Evolutionary conservation across 2,797 vertebrate genomes (phyloP).

Genomic region (Crenuchus spilurus): DNA sequence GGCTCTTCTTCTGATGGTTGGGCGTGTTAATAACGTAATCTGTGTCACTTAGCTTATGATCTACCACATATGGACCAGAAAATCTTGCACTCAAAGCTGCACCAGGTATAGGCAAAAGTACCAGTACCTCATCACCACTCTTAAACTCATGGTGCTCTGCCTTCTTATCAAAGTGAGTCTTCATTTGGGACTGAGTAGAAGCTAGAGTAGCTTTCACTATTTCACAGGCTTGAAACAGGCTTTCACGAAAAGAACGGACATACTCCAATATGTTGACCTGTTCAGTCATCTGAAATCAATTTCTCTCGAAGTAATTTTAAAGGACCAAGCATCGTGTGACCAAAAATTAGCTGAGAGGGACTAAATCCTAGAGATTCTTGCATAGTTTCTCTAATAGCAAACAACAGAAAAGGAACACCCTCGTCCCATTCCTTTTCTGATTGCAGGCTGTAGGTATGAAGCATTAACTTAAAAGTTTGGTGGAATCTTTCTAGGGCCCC

Average conservation of each 20-base stretch:
- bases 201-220: not conserved
- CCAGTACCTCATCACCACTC: not conserved
- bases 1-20: not conserved
- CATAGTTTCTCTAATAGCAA: no score
- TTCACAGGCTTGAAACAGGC: not conserved
- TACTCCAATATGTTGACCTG: not conserved
- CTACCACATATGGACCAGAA: not conserved
- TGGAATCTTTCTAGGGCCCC: no score
- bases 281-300: no score
- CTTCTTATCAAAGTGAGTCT: not conserved
- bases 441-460: not conserved
- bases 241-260: not conserved
- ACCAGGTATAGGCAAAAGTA: not conserved
- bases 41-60: not conserved
- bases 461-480: no score
- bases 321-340: no score
- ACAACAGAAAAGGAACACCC: not conserved
- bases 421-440: conserved; percentile 1
- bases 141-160: not conserved
- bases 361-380: no score
- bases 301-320: no score
- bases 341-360: no score
- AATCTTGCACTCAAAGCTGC: not conserved
- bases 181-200: not conserved
- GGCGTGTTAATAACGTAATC: not conserved